phyloP scores from a whole-genome alignment of 2,797 vertebrate species.

The Falco naumanni region DNA sequence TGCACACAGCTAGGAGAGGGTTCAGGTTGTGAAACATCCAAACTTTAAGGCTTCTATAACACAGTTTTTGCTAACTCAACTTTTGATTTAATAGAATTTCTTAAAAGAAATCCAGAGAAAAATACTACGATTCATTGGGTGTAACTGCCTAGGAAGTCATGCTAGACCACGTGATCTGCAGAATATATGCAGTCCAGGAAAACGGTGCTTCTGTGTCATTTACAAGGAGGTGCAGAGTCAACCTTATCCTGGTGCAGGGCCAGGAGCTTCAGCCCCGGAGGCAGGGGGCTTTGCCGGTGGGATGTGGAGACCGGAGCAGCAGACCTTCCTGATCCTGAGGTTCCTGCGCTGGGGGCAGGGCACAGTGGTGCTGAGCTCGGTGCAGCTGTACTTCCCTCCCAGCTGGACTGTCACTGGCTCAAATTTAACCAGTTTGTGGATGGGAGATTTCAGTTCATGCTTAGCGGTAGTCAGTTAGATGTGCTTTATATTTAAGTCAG shows the following conservation, averaged over 20 bases:
- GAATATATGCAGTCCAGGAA: not conserved
- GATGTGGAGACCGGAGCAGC: rapidly evolving
- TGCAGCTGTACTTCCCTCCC: rapidly evolving
- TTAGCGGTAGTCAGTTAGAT: not conserved
- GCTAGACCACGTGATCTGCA: not conserved
- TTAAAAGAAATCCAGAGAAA: not conserved
- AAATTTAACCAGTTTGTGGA: not conserved
- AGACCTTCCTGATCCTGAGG: not conserved
- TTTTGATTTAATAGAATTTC: not conserved
- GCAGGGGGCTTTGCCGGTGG: rapidly evolving
- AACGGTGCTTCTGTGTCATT: not conserved
- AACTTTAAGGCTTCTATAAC: not conserved
- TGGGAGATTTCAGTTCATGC: too few relatives aligned
- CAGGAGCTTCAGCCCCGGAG: not conserved
- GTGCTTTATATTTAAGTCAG: not conserved
- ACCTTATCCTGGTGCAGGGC: not conserved
- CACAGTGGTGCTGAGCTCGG: rapidly evolving
- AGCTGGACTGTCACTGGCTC: not conserved
- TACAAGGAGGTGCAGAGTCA: too few relatives aligned
- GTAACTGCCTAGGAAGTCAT: not conserved
- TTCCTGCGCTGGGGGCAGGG: too few relatives aligned
- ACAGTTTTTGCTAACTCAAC: not conserved
- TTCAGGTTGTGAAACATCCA: not conserved
- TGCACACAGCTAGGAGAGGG: not conserved
- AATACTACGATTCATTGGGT: not conserved